phyloP scores from a whole-genome alignment of 1,140 invertebrate species.

The Cheumatopsyche charites region DNA sequence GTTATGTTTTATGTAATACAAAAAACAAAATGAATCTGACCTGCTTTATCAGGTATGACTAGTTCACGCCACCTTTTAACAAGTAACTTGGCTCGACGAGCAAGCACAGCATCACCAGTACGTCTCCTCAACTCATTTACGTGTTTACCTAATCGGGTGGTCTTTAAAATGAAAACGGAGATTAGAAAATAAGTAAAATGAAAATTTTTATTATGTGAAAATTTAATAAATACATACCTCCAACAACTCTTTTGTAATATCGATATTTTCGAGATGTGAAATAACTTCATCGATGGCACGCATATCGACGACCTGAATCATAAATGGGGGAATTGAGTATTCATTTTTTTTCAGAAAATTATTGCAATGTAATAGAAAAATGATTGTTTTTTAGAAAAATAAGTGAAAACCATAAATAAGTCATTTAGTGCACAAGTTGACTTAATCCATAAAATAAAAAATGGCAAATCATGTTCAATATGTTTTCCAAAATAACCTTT shows the following conservation, averaged over 20 bases:
- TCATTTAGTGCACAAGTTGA: no score
- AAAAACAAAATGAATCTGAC: slow-evolving; percentile 48
- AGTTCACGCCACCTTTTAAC: slow-evolving; percentile 90
- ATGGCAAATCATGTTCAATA: no score
- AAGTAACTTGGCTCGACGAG: slow-evolving; percentile 86
- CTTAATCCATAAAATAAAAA: no score
- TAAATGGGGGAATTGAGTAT: no score
- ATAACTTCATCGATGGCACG: slow-evolving; percentile 89
- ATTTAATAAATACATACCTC: slow-evolving; percentile 69
- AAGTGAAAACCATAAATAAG: no score
- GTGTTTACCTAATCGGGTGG: slow-evolving; percentile 90
- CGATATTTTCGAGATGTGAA: slow-evolving; percentile 87
- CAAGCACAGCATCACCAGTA: slow-evolving; percentile 79
- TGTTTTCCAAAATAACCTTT: no score
- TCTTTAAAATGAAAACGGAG: slow-evolving; percentile 52
- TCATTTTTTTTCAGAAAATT: not conserved
- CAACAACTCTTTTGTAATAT: slow-evolving; percentile 93
- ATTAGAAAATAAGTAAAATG: not conserved
- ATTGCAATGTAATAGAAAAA: no score
- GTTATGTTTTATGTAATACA: no score
- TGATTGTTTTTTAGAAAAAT: no score
- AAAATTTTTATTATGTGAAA: not conserved
- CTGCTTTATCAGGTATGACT: slow-evolving; percentile 65
- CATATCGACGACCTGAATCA: slow-evolving; percentile 92
- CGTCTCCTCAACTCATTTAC: slow-evolving; percentile 90